Percentiles rank a stretch among this genome's conserved stretches.
phyloP scores from a whole-genome alignment of 2,797 vertebrate species.

The Scolopax bukidnonensis region DNA sequence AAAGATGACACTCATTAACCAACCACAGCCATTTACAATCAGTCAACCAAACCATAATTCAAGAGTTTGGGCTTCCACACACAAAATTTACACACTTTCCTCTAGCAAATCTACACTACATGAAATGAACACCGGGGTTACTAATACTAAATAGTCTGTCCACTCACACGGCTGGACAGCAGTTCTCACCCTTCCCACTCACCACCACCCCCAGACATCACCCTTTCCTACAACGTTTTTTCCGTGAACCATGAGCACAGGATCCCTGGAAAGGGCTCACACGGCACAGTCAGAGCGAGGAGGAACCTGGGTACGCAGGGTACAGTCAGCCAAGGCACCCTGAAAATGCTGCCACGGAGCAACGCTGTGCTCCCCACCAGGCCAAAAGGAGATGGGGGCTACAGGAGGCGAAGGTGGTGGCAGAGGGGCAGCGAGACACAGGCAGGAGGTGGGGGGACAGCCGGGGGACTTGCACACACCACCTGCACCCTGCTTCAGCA shows the following conservation, averaged over 20 bases:
- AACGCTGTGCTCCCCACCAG: accelerated
- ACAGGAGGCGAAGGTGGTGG: background rate
- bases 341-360: accelerated
- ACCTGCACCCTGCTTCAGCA: background rate
- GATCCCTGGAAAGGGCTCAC: accelerated
- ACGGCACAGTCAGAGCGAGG: background rate
- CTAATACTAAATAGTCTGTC: accelerated
- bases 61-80: background rate
- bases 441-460: background rate
- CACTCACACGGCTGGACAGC: accelerated
- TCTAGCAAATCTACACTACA: background rate
- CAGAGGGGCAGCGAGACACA: accelerated
- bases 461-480: background rate
- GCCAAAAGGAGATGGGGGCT: accelerated
- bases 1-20: background rate
- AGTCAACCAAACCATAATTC: background rate
- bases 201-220: accelerated
- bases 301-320: accelerated
- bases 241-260: accelerated
- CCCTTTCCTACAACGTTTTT: accelerated
- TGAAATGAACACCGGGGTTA: background rate
- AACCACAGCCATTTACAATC: background rate
- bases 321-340: accelerated
- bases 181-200: background rate
- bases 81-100: background rate